Evolutionary conservation across 2,888 invertebrate species (phyloP), one percentile per base, ranked within the genome.

Genomic region (Rhamnusium bicolor): DNA sequence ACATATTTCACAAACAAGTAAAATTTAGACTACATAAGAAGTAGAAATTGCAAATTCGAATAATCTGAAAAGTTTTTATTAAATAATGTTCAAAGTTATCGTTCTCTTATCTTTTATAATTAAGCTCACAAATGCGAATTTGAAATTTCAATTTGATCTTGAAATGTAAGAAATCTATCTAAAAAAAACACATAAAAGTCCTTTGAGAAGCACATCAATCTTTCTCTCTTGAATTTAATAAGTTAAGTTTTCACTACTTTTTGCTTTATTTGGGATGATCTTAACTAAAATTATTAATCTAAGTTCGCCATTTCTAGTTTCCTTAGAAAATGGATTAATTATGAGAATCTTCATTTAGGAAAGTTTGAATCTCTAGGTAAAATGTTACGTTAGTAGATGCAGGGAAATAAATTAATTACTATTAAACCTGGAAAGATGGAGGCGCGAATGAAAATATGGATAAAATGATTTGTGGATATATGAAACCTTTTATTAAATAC

Each of bases 41-140:
- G 19, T 27, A 53, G 65, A 16, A 53, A 53, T 19, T 19, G 27
- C 32, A 29, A 27, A 51, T 53, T 65, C 27, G 12, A 53, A 65
- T 53, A 19, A 53, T 53, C 53, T 47, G 27, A 27, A 65, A 65
- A 65, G 53, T 65, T 53, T 65, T 54, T 65, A 65, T 65, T 65
- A 65, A 54, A 65, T 49, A 65, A 65, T 53, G 51, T n/a, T 29
- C 32, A 51, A 63, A 63, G 27, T 63, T 63, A 63, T 63, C 27
- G 63, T 6, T 63, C 46, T 24, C 29, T 12, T 63, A 63, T 63
- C 63, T 63, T 29, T 63, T 63, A 18, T 29, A 63, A 63, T 63
- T 63, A 63, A 47, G 63, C 14, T 49, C 18, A 29, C 51, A n/a
- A n/a, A n/a, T n/a, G n/a, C n/a, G 51, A 14, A 47, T 63, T 49